phyloP scores from a whole-genome alignment of 2,888 invertebrate genomes.

The Spilosoma lubricipeda region DNA sequence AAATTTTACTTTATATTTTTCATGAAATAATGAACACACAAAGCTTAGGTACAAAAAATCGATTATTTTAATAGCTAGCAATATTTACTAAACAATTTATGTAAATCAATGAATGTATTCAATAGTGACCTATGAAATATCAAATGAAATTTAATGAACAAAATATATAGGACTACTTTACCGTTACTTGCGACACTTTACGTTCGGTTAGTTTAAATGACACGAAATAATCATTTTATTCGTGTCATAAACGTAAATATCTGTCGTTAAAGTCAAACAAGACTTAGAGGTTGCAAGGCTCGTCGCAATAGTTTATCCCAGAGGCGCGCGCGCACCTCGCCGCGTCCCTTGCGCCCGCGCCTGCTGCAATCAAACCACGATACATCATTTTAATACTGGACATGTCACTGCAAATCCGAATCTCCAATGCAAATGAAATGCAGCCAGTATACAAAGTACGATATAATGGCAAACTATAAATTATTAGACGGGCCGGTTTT shows the following conservation, averaged over 20 bases:
- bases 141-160: slow-evolving; percentile 12
- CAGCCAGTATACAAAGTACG: slow-evolving; percentile 70
- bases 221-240: slow-evolving; percentile 45
- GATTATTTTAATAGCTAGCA: slow-evolving; percentile 31
- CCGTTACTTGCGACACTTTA: slow-evolving; percentile 24
- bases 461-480: slow-evolving; percentile 81
- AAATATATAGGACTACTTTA: slow-evolving; percentile 15
- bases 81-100: slow-evolving; percentile 33
- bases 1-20: not conserved
- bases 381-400: slow-evolving; percentile 84
- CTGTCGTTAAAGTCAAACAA: slow-evolving; percentile 53
- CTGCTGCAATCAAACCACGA: slow-evolving; percentile 76
- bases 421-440: slow-evolving; percentile 84
- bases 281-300: slow-evolving; percentile 38
- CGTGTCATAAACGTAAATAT: slow-evolving; percentile 58
- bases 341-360: slow-evolving; percentile 25
- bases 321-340: slow-evolving; percentile 38
- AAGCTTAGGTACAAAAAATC: slow-evolving; percentile 37
- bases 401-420: slow-evolving; percentile 82
- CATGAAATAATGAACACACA: slow-evolving; percentile 25
- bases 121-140: slow-evolving; percentile 18
- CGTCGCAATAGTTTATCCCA: slow-evolving; percentile 44
- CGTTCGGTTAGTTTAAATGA: slow-evolving; percentile 29
- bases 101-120: slow-evolving; percentile 30
- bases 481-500: slow-evolving; percentile 77